phyloP scores from a whole-genome alignment of 2,888 invertebrate genomes.

The Rhagium mordax region DNA sequence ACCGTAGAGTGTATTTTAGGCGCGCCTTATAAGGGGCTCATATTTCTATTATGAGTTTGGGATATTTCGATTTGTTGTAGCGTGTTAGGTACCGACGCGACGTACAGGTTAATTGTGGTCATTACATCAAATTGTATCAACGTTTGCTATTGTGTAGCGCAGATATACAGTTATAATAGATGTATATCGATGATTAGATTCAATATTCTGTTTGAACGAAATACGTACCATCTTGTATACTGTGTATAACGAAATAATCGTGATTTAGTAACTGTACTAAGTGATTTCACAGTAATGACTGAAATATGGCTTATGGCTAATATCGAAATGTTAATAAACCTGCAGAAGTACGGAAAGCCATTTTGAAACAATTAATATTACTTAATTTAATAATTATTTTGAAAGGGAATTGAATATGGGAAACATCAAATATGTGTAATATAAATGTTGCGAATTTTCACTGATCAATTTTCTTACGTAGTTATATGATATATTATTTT shows the following conservation, averaged over 20 bases:
- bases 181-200: conserved; percentile 22
- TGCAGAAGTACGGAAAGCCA: no score
- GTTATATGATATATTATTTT: no score
- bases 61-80: conserved; percentile 42
- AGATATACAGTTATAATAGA: conserved; percentile 15
- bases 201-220: conserved; percentile 21
- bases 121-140: conserved; percentile 39
- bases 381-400: no score
- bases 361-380: no score
- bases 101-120: conserved; percentile 40
- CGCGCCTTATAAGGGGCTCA: conserved; percentile 39
- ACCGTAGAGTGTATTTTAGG: conserved; percentile 21
- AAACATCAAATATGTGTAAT: no score
- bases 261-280: conserved; percentile 27
- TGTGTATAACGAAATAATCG: conserved; percentile 10
- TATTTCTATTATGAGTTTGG: conserved; percentile 25
- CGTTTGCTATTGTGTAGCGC: conserved; percentile 35
- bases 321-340: no score
- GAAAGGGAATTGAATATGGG: no score
- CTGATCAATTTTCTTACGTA: no score
- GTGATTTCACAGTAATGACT: neutral
- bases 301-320: no score
- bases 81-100: conserved; percentile 31
- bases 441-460: no score
- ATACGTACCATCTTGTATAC: neutral